Base-by-base conservation (phyloP, 2,888 invertebrate species). In the Drosophila mettleri region DNA sequence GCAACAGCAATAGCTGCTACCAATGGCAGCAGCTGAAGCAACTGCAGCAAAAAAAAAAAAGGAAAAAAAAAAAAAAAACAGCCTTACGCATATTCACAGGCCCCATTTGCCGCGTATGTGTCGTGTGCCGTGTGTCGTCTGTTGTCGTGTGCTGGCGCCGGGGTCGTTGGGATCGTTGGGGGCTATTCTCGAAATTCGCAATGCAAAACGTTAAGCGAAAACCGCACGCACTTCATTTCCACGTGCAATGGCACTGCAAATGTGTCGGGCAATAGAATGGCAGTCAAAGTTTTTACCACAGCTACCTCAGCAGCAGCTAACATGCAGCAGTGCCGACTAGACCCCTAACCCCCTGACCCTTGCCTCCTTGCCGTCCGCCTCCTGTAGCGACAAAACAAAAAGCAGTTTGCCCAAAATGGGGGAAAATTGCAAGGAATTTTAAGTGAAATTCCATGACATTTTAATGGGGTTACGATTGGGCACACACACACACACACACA, bases 401-500 rank as follows among this genome's bases (percentile, higher is more conserved):
- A 78, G 72, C 75, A 57, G 77, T 75, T 78, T 75, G 75, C 62
- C 77, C 70, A 78, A 78, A 76, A 70, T 74, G 67, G 60, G 63
- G 60, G 51, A 76, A 79, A 78, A 76, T 74, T 76, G 67, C 76
- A 61, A 60, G 68, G 78, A 80, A 78, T 80, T 78, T 82, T 86
- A 84, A 86, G 88, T 86, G 86, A 87, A 85, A 80, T 80, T 85
- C 83, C 88, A 78, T 84, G 87, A 85, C 85, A 83, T 84, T 84
- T 84, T 87, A 87, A 87, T 85, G 87, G 82, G 77, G 78, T 57
- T 78, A 74, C 70, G 55, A 72, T 74, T 74, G 68, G 77, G 59
- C 43, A 31, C 14, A 39, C 34, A 29, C 22, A 49, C 20, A 20
- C 9, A 5, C 29, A 12, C 36, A 55, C 63, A 70, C 70, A 18